phyloP scores from a whole-genome alignment of 2,797 vertebrate genomes.

The Galagoides demidoff region DNA sequence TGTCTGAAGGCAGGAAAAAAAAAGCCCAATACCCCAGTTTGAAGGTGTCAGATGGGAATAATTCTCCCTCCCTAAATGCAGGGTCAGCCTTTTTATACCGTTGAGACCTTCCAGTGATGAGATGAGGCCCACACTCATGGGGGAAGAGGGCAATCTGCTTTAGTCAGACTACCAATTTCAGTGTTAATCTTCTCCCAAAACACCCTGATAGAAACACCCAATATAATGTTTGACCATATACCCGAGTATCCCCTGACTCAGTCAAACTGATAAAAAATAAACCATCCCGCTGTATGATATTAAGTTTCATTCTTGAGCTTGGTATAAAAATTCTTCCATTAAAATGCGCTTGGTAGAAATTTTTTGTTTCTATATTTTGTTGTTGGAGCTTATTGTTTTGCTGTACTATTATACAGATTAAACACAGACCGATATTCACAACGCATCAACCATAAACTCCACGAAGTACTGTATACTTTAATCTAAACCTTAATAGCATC shows the following conservation, averaged over 20 bases:
- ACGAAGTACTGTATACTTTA: conserved; percentile 3
- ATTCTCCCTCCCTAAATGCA: neutral
- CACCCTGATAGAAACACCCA: neutral
- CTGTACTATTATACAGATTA: neutral
- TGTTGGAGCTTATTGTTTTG: conserved; percentile 38
- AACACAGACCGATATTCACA: neutral
- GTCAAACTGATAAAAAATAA: neutral
- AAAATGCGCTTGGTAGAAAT: neutral
- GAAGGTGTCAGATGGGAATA: neutral
- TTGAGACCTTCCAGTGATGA: neutral
- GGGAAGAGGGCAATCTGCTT: neutral
- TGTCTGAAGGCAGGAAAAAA: neutral
- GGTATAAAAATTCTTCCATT: neutral
- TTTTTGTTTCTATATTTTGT: neutral
- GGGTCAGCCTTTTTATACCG: neutral
- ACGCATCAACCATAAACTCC: conserved; percentile 10
- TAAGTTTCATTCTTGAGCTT: conserved; percentile 32
- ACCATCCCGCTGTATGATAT: neutral
- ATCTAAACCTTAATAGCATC: neutral
- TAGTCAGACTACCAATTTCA: neutral
- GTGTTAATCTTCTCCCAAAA: neutral
- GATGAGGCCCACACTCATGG: neutral
- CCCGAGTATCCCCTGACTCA: neutral
- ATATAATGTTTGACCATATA: neutral
- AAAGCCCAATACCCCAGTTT: neutral